phyloP scores from a whole-genome alignment of 2,797 vertebrate species.

The Peromyscus eremicus region DNA sequence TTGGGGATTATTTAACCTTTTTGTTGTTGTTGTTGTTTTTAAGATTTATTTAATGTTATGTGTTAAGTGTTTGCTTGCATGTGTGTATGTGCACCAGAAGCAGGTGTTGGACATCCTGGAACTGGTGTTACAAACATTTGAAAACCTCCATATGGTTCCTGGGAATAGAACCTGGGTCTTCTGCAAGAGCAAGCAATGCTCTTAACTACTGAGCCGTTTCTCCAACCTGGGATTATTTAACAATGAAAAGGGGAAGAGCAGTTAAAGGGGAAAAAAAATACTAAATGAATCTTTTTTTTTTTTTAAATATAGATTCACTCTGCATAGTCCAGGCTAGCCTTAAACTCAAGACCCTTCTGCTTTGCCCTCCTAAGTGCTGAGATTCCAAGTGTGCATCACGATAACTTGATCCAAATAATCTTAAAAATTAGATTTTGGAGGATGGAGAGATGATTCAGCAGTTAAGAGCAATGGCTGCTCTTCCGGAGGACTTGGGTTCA shows the following conservation, averaged over 20 bases:
- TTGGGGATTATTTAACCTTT: not conserved
- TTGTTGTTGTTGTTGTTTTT: not conserved
- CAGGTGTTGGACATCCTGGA: not conserved
- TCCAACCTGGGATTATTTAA: conserved; percentile 6
- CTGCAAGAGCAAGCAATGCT: not conserved
- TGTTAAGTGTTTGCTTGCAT: not conserved
- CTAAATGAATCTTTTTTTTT: not conserved
- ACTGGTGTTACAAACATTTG: not conserved
- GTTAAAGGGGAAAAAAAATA: not conserved
- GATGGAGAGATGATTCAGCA: not conserved
- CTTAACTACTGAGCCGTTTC: not conserved
- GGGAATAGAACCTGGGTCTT: not conserved
- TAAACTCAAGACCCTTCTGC: not conserved
- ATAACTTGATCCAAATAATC: not conserved
- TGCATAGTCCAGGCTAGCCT: not conserved
- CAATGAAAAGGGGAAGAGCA: conserved; percentile 19
- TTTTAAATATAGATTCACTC: not conserved
- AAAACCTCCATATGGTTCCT: not conserved
- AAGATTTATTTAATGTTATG: not conserved
- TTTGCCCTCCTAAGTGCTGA: not conserved
- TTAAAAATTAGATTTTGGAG: not conserved
- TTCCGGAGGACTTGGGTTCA: not conserved
- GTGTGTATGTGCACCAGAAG: not conserved
- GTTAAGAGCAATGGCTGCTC: not conserved
- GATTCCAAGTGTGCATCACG: not conserved